phyloP scores from a whole-genome alignment of 2,888 invertebrate species.

The Thereva nobilitata region DNA sequence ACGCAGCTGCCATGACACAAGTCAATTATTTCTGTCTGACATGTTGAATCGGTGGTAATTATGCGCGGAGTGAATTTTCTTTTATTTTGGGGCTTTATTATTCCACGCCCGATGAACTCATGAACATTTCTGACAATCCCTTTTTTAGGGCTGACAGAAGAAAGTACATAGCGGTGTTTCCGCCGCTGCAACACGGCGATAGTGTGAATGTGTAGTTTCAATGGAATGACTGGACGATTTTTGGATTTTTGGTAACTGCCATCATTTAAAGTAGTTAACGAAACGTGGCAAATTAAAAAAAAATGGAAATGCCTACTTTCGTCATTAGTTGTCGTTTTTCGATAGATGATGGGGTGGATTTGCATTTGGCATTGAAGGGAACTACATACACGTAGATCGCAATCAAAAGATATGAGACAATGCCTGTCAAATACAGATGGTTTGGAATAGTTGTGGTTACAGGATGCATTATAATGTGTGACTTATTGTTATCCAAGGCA shows the following conservation, averaged over 20 bases:
- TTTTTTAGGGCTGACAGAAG: slow-evolving; percentile 14
- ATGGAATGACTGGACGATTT: slow-evolving; percentile 17
- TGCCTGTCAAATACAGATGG: no score
- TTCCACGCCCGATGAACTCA: slow-evolving; percentile 29
- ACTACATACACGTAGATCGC: no score
- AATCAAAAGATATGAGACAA: no score
- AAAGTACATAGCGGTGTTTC: slow-evolving; percentile 10
- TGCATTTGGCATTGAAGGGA: no score
- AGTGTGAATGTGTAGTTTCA: neutral
- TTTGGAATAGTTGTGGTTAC: no score
- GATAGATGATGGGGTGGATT: no score
- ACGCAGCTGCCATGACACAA: slow-evolving; percentile 35
- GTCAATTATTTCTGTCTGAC: slow-evolving; percentile 35
- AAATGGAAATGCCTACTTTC: no score
- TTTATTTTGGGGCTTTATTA: neutral
- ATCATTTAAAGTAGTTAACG: slow-evolving; percentile 27
- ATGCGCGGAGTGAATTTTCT: slow-evolving; percentile 29
- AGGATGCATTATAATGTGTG: no score
- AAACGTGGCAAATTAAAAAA: slow-evolving; percentile 29
- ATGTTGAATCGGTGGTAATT: slow-evolving; percentile 34
- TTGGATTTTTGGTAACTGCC: slow-evolving; percentile 6
- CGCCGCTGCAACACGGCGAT: neutral
- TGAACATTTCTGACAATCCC: slow-evolving; percentile 19
- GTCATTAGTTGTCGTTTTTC: no score
- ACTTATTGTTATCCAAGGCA: no score